These are phyloP conservation scores for Scaptomyza graminum DNA, from an alignment of 1,140 invertebrate species.

Conservation along the genomic window DNA sequence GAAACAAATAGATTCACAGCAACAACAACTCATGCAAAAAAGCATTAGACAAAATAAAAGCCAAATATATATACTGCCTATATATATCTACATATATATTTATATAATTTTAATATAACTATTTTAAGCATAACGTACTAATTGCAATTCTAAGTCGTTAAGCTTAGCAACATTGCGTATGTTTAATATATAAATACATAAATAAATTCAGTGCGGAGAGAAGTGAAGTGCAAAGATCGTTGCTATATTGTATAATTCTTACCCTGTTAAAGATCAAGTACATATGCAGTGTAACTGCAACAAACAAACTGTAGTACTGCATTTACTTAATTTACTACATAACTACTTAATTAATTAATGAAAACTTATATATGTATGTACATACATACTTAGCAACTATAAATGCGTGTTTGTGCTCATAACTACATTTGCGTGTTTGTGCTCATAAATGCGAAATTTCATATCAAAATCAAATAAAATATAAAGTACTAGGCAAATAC, in stretches of 20 bases:
- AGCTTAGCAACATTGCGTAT: slow-evolving; percentile 57
- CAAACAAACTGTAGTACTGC: slow-evolving; percentile 61
- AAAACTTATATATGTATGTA: slow-evolving; percentile 29
- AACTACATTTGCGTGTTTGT: slow-evolving; percentile 55
- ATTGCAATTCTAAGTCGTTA: slow-evolving; percentile 57
- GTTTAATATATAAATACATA: slow-evolving; percentile 24
- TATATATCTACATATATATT: slow-evolving; percentile 41
- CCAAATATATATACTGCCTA: slow-evolving; percentile 52
- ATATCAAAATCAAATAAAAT: slow-evolving; percentile 52
- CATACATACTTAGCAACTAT: too few relatives aligned
- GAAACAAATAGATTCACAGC: background rate
- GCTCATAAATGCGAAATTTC: slow-evolving; percentile 51
- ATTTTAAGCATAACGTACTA: slow-evolving; percentile 30
- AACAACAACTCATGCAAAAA: slow-evolving; percentile 36
- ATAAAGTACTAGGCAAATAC: slow-evolving; percentile 33
- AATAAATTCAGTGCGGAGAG: background rate
- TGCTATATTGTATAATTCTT: slow-evolving; percentile 27
- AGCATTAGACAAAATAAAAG: slow-evolving; percentile 72
- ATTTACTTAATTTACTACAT: slow-evolving; percentile 57
- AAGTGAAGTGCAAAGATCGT: too few relatives aligned
- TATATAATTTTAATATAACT: slow-evolving; percentile 45
- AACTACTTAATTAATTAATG: slow-evolving; percentile 45
- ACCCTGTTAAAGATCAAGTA: slow-evolving; percentile 41
- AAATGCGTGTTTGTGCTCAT: slow-evolving; percentile 58
- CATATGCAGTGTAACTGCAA: slow-evolving; percentile 23